Conservation (phyloP, 92 coral and sea anemone species). For the Hydrozoanthus gracilis region DNA sequence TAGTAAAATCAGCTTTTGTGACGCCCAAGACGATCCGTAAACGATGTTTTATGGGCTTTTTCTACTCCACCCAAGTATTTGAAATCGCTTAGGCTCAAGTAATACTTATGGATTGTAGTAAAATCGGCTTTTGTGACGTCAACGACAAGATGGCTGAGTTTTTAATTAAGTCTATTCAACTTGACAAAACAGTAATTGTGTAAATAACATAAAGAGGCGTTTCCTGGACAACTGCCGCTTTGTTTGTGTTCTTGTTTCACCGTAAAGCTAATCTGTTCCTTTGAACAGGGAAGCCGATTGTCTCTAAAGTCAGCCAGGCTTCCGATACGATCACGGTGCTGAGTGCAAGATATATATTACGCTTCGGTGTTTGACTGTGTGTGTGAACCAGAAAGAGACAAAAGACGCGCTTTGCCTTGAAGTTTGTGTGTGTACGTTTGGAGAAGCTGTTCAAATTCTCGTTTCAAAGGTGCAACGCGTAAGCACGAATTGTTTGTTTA, state of each 20-base stretch:
- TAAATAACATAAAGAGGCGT: slow-evolving; percentile 13
- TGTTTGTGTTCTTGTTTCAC: not conserved
- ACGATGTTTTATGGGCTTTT: too few species aligned
- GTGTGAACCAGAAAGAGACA: not conserved
- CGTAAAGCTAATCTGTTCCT: slow-evolving; percentile 9
- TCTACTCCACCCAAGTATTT: too few species aligned
- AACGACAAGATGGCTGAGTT: not conserved
- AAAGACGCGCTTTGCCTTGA: not conserved
- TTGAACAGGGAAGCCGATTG: not conserved
- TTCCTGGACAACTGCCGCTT: slow-evolving; percentile 27
- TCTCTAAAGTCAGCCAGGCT: not conserved
- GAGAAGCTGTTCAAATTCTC: too few species aligned
- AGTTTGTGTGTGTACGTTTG: not conserved
- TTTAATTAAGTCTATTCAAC: slow-evolving; percentile 23
- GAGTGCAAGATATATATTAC: too few species aligned
- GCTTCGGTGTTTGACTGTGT: not conserved
- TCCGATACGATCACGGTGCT: not conserved
- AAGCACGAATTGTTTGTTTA: too few species aligned
- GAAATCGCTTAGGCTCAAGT: too few species aligned
- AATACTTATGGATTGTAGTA: too few species aligned
- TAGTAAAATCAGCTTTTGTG: too few species aligned
- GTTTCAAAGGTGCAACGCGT: too few species aligned
- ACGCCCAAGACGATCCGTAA: too few species aligned
- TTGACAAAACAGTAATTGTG: slow-evolving; percentile 26
- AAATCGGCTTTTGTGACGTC: too few species aligned